Conservation (phyloP, 2,888 invertebrate genomes). For the Penaeus monodon region DNA sequence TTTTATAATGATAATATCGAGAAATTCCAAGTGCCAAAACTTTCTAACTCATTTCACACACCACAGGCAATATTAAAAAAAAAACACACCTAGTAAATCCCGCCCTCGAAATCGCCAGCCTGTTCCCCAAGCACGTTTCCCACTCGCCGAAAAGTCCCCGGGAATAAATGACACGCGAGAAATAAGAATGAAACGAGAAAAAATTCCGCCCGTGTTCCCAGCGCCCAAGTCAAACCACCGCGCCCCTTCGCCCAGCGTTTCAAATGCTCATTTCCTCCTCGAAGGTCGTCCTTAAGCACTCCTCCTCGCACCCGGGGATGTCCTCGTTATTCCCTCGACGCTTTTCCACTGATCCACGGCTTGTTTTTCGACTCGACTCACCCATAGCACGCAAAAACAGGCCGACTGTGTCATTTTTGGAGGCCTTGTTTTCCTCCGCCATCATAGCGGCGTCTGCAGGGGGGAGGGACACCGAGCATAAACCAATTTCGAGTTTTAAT, state of each 20-base stretch:
- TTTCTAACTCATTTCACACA: too few species aligned
- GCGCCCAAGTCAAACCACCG: constrained; percentile 38
- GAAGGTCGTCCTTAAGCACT: neutral
- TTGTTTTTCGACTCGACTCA: constrained; percentile 35
- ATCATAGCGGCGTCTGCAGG: constrained; percentile 23
- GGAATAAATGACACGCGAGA: neutral
- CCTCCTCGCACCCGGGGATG: neutral
- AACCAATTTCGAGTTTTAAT: neutral
- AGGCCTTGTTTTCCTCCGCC: constrained; percentile 60
- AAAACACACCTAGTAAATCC: too few species aligned
- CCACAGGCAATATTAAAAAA: too few species aligned
- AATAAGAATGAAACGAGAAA: neutral
- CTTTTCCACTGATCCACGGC: neutral
- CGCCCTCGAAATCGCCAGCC: too few species aligned
- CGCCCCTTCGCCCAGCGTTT: constrained; percentile 27
- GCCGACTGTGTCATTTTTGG: constrained; percentile 63
- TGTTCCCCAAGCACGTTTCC: too few species aligned
- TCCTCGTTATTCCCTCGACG: neutral
- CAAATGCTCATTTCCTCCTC: constrained; percentile 1
- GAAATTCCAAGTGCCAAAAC: too few species aligned
- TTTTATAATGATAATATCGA: too few species aligned
- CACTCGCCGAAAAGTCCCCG: too few species aligned
- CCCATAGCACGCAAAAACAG: constrained; percentile 64
- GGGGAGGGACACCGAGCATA: neutral
- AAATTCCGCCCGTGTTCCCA: neutral